phyloP scores from a whole-genome alignment of 2,888 invertebrate genomes.

The Diaprepes abbreviatus region DNA sequence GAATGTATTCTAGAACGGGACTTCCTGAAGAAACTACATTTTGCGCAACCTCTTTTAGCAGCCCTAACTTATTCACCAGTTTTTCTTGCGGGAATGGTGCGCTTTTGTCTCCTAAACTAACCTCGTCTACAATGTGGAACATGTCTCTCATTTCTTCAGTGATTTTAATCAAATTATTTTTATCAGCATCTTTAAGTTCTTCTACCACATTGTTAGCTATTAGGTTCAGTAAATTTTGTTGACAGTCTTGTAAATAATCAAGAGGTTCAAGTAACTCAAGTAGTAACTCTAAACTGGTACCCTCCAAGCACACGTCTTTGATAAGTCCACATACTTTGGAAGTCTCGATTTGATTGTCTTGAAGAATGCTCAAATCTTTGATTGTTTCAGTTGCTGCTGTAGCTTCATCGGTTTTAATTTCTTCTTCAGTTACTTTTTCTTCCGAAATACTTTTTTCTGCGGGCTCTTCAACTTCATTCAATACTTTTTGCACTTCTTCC shows the following conservation, averaged over 20 bases:
- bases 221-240: conserved; percentile 48
- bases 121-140: conserved; percentile 36
- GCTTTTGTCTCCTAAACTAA: conserved; percentile 18
- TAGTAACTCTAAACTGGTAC: conserved; percentile 26
- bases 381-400: conserved; percentile 1
- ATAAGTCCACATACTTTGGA: conserved; percentile 46
- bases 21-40: conserved; percentile 12
- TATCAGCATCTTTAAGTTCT: conserved; percentile 28
- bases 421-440: conserved; percentile 1
- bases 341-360: conserved; percentile 39
- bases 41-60: conserved; percentile 9
- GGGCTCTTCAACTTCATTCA: neutral
- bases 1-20: conserved; percentile 45
- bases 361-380: conserved; percentile 33
- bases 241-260: conserved; percentile 50
- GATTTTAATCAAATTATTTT: conserved; percentile 14
- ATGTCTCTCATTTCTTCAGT: conserved; percentile 35
- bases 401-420: neutral
- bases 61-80: conserved; percentile 2
- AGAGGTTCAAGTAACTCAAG: conserved; percentile 46
- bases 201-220: conserved; percentile 30
- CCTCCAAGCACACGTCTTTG: conserved; percentile 36
- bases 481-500: conserved; percentile 46
- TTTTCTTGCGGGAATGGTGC: neutral
- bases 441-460: neutral